A percentile compares a stretch with the other conserved stretches of the same genome.
These are phyloP conservation scores for Aphaenogaster floridana DNA, from an alignment of 1,140 invertebrate species.

Conservation along the genomic window DNA sequence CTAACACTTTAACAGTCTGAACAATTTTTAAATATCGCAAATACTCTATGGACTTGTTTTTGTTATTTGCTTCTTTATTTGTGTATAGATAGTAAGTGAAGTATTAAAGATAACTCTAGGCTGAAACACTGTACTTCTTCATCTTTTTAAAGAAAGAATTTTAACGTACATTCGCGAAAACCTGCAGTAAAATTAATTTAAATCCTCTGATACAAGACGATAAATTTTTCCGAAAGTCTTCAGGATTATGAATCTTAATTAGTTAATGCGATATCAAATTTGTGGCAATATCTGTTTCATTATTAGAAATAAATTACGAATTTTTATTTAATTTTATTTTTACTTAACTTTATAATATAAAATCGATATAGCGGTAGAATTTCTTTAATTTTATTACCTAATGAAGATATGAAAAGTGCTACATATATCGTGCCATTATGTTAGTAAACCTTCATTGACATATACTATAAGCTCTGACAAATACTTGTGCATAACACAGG, in stretches of 20 bases:
- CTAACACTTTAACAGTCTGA: not conserved
- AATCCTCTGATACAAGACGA: not conserved
- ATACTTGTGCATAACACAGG: not conserved
- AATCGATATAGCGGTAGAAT: not conserved
- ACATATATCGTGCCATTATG: not conserved
- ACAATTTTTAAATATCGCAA: not conserved
- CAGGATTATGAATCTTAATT: conserved; percentile 8
- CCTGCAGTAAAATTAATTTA: not conserved
- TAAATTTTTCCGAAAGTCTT: not conserved
- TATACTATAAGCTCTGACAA: not conserved
- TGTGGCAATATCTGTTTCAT: not conserved
- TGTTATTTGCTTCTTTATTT: not conserved
- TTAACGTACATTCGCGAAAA: not conserved
- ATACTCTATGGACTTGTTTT: not conserved
- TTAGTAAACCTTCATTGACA: not conserved
- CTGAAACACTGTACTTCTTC: not conserved
- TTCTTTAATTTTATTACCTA: not conserved
- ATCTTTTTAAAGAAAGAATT: not conserved
- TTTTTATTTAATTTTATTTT: not conserved
- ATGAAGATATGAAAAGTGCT: not conserved
- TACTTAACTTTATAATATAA: not conserved
- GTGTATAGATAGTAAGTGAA: not conserved
- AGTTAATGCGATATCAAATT: not conserved
- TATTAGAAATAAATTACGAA: not conserved
- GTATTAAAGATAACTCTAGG: not conserved